Evolutionary conservation across 2,113 vertebrate genomes (phyloP).

Genomic region (Indicator indicator): DNA sequence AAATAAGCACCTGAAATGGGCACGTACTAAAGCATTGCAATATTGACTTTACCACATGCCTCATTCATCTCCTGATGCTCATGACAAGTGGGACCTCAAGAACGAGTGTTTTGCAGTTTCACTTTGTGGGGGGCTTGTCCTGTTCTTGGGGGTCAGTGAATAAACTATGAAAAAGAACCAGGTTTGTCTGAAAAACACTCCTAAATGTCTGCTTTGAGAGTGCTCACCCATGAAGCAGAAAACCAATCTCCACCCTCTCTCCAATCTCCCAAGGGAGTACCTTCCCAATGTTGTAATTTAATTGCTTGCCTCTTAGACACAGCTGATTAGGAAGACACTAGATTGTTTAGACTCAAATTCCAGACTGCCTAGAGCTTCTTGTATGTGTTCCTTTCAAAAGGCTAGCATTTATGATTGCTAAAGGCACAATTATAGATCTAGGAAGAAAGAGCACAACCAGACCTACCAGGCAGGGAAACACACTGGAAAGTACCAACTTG

Average conservation of each 20-base stretch:
- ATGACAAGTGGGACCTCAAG: not conserved
- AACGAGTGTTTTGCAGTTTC: not conserved
- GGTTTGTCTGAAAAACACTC: not conserved
- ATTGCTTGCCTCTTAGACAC: conserved; percentile 39
- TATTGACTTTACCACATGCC: not conserved
- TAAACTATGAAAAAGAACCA: not conserved
- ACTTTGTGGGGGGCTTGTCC: fast-evolving
- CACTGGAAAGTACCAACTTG: not conserved
- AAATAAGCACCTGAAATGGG: not conserved
- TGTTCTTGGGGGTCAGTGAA: not conserved
- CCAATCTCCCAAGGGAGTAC: not conserved
- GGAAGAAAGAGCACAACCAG: not conserved
- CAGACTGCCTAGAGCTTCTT: not conserved
- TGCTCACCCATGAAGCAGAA: not conserved
- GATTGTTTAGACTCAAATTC: not conserved
- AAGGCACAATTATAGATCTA: not conserved
- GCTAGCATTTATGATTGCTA: not conserved
- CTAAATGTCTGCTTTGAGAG: not conserved
- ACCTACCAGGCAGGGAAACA: not conserved
- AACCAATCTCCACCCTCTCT: not conserved
- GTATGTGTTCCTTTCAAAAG: not conserved
- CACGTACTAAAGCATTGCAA: not conserved
- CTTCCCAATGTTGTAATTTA: not conserved
- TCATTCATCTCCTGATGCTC: not conserved
- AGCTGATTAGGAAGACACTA: conserved; percentile 12